Evolutionary conservation across 2,888 invertebrate species (phyloP), one percentile per base, ranked within the genome.

Genomic region (Agrilus mali): DNA sequence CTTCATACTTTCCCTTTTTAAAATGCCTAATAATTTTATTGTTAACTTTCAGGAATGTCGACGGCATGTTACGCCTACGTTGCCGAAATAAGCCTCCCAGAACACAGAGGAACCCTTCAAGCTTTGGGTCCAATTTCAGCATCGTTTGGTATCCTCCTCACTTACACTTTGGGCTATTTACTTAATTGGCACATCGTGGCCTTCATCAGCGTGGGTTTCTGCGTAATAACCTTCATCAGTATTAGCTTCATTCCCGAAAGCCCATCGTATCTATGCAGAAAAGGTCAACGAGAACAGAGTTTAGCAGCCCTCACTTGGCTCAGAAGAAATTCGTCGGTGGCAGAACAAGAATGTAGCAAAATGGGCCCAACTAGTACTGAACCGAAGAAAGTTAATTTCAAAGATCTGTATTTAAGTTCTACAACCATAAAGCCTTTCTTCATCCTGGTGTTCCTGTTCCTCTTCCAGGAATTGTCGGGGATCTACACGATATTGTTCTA

Each of bases 401-500:
- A 45, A 37, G 59, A 53, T 49, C 55, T 43, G 35, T 70, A 50
- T 53, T 69, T 70, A 41, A 67, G 71, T 40, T 66, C 75, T 7
- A 73, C 71, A 47, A 78, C 80, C 0, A 64, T 81, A 50, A 82
- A 80, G 56, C 83, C 84, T 0, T 82, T 83, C 60, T 59, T 73
- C 3, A 69, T 82, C 17, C 64, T 83, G 2, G 70, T 82, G 3
- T 60, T 72, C 0, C 75, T 83, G 1, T 82, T 83, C 64, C 77
- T 82, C 57, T 63, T 78, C 8, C 83, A 84, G 70, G 82, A 82
- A 59, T 70, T 81, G 56, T 80, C 80, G 0, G 83, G 83, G 0
- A 80, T 83, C 41, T 84, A 84, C 61, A 73, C 81, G 0, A 78
- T 83, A 33, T 60, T 84, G 36, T 83, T 80, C 55, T 84, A 83